phyloP scores from a whole-genome alignment of 1,140 invertebrate genomes.

The Mya arenaria region DNA sequence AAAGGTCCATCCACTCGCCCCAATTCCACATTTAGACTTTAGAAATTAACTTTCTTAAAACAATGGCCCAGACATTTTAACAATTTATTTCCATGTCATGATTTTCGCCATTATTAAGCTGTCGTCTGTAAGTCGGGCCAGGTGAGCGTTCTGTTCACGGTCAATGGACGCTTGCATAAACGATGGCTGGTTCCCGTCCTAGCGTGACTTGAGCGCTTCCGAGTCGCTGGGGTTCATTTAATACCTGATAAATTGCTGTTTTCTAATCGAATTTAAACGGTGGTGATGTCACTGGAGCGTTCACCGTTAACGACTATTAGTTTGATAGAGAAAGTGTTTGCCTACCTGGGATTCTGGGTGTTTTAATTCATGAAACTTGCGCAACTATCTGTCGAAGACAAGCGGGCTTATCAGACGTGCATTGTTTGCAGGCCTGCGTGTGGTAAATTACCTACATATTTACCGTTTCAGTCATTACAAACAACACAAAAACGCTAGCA shows the following conservation, averaged over 20 bases:
- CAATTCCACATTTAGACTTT: too few relatives aligned
- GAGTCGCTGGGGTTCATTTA: slow-evolving; percentile 38
- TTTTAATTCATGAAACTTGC: slow-evolving; percentile 32
- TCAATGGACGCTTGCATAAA: not conserved
- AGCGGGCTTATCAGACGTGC: not conserved
- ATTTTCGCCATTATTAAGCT: not conserved
- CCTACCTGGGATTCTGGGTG: slow-evolving; percentile 5
- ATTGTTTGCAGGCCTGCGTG: too few relatives aligned
- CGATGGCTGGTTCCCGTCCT: not conserved
- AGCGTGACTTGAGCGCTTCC: slow-evolving; percentile 38
- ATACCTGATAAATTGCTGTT: slow-evolving; percentile 43
- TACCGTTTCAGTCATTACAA: too few relatives aligned
- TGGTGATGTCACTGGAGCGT: slow-evolving; percentile 32
- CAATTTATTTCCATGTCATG: too few relatives aligned
- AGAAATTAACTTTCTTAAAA: too few relatives aligned
- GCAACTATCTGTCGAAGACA: slow-evolving; percentile 10
- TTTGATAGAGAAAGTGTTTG: slow-evolving; percentile 34
- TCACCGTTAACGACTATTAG: slow-evolving; percentile 30
- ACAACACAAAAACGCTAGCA: too few relatives aligned
- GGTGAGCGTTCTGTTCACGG: not conserved
- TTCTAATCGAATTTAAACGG: slow-evolving; percentile 48
- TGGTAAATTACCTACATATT: too few relatives aligned
- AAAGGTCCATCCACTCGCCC: too few relatives aligned
- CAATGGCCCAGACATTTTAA: too few relatives aligned
- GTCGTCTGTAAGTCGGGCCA: not conserved